Base-by-base conservation (phyloP, 1,140 invertebrate genomes). In the Arion vulgaris region DNA sequence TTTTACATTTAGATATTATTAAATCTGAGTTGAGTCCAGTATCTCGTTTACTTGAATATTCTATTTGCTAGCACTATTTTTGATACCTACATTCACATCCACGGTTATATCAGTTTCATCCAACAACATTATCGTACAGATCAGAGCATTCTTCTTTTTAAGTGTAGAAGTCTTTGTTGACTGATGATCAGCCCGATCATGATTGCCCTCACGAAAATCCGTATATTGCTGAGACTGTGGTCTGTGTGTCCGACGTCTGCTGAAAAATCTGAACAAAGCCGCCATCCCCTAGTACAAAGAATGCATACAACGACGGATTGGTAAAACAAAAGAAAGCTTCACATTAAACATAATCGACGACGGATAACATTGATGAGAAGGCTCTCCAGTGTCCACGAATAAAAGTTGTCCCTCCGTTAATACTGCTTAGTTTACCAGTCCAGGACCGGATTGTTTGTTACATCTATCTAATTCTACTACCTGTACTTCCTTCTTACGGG, bases 91-190 rank as follows among this genome's bases (percentile, higher is more conserved):
- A 78, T 86, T 86, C 32, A 92, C 53, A 75, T 91, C 87, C 72
- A 90, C 84, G 38, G 88, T 89, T 41, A 91, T 86, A 82, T 91
- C 91, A 51, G 90, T 88, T 26, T 88, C 90, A 87, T 92, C 91
- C 73, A 92, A 79, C 38, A 92, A 79, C 81, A 90, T 87, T 78
- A 92, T 89, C 39, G 85, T 91, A 81, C 91, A 92, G 28, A 85
- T 84, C 28, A 91, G 85, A 49, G 85, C 87, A 89, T 91, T 89
- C 84, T 90, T 91, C 85, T 89, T 90, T 80, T 89, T 89, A 26
- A 83, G 68, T 38, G 85, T 57, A 23, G 51, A 17, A 23, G 51
- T 57, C 51, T 57, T 57, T 17, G 51, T 23, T 23, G 51, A 17
- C 4, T 26, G 51, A 26, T 23, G 81, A 53, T 79, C 79, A 15